A percentile compares a stretch with the other conserved stretches of the same genome.
Conservation (phyloP, 1,140 invertebrate species). For the Sarcophaga bullata region DNA sequence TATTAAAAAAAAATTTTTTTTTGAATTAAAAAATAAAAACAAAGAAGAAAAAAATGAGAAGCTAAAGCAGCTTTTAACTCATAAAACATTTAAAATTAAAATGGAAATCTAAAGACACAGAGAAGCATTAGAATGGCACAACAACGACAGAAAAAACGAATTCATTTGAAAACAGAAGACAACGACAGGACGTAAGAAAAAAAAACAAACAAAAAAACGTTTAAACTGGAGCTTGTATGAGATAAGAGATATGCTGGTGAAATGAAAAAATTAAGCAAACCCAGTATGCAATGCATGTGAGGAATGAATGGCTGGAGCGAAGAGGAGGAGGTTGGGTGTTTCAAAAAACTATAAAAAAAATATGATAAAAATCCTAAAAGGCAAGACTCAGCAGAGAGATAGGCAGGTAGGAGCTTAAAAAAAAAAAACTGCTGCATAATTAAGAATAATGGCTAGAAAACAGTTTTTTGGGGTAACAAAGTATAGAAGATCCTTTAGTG, state of each 20-base stretch:
- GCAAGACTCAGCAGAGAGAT: not conserved
- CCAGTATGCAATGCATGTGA: too few species aligned
- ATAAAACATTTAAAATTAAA: conserved; percentile 37
- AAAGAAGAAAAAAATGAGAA: conserved; percentile 5
- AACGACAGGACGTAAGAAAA: not conserved
- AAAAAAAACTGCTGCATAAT: not conserved
- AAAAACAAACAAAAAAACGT: not conserved
- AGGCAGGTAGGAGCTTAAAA: not conserved
- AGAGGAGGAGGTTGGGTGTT: not conserved
- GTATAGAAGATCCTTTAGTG: not conserved
- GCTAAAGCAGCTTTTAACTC: conserved; percentile 45
- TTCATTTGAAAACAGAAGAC: not conserved
- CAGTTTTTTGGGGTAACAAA: too few species aligned
- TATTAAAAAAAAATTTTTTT: not conserved
- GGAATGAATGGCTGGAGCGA: too few species aligned
- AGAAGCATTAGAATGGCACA: not conserved
- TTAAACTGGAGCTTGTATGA: not conserved
- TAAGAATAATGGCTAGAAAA: not conserved
- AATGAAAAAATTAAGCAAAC: too few species aligned
- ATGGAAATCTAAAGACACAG: not conserved
- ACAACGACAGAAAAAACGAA: not conserved
- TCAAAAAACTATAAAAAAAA: not conserved
- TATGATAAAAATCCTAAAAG: not conserved
- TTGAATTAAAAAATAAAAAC: not conserved
- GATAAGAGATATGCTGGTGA: not conserved